Conservation (phyloP, 2,797 vertebrate species). For the Gambelia wislizenii region DNA sequence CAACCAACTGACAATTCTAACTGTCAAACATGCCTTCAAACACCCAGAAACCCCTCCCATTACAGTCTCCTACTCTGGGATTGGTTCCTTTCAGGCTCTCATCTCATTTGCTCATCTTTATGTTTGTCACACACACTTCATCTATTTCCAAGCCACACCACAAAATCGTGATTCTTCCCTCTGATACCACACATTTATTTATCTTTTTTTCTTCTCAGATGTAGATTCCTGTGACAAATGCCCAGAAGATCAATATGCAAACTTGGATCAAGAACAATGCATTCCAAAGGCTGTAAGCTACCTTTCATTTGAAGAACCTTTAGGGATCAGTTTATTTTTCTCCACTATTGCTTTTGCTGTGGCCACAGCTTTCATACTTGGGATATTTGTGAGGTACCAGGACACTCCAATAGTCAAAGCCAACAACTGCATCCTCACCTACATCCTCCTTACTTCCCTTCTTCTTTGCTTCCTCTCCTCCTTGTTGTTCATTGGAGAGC, state of each 20-base stretch:
- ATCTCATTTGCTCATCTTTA: no score
- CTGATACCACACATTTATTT: no score
- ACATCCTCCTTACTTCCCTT: slow-evolving; percentile 2
- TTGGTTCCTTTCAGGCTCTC: no score
- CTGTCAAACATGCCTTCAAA: no score
- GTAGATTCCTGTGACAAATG: slow-evolving; percentile 1
- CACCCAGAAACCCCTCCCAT: no score
- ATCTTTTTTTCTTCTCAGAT: neutral
- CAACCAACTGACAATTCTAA: no score
- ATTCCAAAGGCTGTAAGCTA: neutral
- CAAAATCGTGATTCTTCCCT: no score
- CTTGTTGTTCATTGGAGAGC: slow-evolving; percentile 17
- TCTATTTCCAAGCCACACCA: no score
- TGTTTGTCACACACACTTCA: no score
- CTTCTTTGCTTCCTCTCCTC: slow-evolving; percentile 18
- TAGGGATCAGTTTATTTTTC: neutral
- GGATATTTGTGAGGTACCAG: neutral
- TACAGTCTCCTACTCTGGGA: no score
- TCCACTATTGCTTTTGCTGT: neutral
- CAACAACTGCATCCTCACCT: neutral
- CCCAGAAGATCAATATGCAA: neutral
- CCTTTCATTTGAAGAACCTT: neutral
- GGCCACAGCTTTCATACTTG: neutral
- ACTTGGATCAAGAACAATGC: neutral
- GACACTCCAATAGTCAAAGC: slow-evolving; percentile 29